phyloP scores from a whole-genome alignment of 1,140 invertebrate species.

The Cydia fagiglandana region DNA sequence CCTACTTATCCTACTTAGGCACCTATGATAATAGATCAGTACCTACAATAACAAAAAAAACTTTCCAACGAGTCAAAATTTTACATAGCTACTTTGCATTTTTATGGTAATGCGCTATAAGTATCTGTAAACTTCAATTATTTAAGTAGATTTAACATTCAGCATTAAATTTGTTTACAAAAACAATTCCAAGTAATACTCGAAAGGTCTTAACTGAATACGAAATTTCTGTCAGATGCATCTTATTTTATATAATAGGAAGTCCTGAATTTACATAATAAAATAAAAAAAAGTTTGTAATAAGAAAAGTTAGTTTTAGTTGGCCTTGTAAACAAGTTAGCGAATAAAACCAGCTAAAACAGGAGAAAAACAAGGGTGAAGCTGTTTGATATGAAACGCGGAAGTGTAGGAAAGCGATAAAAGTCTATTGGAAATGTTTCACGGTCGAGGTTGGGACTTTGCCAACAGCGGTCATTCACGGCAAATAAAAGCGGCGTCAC shows the following conservation, averaged over 20 bases:
- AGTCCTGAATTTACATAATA: background rate
- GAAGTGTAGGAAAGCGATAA: constrained; percentile 13
- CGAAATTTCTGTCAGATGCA: background rate
- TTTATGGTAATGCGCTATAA: too few relatives aligned
- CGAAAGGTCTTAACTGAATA: background rate
- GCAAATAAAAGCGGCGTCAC: background rate
- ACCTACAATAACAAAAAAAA: too few relatives aligned
- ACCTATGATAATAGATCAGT: too few relatives aligned
- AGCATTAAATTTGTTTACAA: background rate
- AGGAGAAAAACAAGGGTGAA: constrained; percentile 13
- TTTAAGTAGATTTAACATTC: constrained; percentile 1
- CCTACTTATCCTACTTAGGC: too few relatives aligned
- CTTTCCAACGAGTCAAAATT: background rate
- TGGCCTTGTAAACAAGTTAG: background rate
- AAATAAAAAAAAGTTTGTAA: constrained; percentile 8
- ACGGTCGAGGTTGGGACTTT: background rate
- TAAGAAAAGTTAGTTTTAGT: constrained; percentile 2
- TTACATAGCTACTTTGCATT: background rate
- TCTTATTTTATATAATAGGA: background rate
- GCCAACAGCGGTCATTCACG: background rate
- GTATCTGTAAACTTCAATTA: too few relatives aligned
- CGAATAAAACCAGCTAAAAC: background rate
- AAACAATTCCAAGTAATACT: background rate
- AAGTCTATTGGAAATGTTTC: constrained; percentile 15
- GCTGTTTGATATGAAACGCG: background rate